phyloP scores from a whole-genome alignment of 2,888 invertebrate species.

The Hyalella azteca region DNA sequence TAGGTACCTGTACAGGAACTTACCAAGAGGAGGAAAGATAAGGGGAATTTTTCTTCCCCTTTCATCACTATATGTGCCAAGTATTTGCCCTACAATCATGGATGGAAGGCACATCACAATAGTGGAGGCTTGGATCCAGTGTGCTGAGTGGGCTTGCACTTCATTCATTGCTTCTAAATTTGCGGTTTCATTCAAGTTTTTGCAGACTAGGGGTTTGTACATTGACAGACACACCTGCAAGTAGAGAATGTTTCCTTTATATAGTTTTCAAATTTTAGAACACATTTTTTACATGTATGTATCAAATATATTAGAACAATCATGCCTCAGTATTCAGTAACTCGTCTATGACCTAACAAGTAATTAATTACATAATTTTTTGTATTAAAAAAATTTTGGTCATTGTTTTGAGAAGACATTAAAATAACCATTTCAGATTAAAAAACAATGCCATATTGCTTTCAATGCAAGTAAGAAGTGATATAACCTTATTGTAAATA shows the following conservation, averaged over 20 bases:
- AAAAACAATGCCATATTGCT: too few relatives aligned
- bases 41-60: conserved; percentile 65
- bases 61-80: conserved; percentile 63
- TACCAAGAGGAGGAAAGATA: conserved; percentile 63
- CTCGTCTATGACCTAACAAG: too few relatives aligned
- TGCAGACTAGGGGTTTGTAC: conserved; percentile 58
- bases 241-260: background rate
- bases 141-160: conserved; percentile 61
- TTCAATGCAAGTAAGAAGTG: too few relatives aligned
- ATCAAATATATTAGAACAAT: background rate
- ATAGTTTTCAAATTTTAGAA: background rate
- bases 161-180: conserved; percentile 59
- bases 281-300: background rate
- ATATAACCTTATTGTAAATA: conserved; percentile 46
- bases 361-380: too few relatives aligned
- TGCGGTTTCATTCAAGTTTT: conserved; percentile 59
- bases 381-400: too few relatives aligned
- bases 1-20: background rate
- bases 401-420: too few relatives aligned
- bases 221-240: conserved; percentile 62
- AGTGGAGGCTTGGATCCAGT: conserved; percentile 62
- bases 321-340: too few relatives aligned
- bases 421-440: too few relatives aligned
- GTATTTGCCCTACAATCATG: conserved; percentile 61
- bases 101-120: conserved; percentile 61